These are phyloP conservation scores for Oncorhynchus keta DNA, from an alignment of 2,113 vertebrate species.

Conservation along the genomic window DNA sequence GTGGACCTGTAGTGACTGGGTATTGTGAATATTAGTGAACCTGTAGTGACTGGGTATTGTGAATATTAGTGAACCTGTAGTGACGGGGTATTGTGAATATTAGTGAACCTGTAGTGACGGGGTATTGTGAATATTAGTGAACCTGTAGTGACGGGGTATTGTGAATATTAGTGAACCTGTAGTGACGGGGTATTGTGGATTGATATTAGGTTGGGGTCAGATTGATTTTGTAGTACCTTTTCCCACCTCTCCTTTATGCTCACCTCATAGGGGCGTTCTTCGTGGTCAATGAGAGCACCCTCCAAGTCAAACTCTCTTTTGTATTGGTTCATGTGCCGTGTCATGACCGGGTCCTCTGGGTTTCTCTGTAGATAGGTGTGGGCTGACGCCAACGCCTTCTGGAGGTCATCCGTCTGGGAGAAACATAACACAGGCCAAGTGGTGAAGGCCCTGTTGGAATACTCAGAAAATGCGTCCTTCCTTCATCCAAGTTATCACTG, in stretches of 20 bases:
- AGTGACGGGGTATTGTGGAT: too few species aligned
- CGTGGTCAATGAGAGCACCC: conserved; percentile 79
- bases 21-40: too few species aligned
- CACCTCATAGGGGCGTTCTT: conserved; percentile 82
- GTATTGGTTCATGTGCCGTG: conserved; percentile 80
- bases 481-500: too few species aligned
- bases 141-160: background rate
- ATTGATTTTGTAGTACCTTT: too few species aligned
- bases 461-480: too few species aligned
- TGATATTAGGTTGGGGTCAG: too few species aligned
- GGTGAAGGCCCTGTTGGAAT: too few species aligned
- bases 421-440: background rate
- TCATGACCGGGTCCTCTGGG: conserved; percentile 81
- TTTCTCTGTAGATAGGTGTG: conserved; percentile 89
- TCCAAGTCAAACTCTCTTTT: conserved; percentile 77
- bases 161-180: background rate
- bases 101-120: too few species aligned
- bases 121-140: too few species aligned
- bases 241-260: background rate
- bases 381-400: conserved; percentile 83
- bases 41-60: background rate
- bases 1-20: too few species aligned
- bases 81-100: too few species aligned
- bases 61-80: background rate
- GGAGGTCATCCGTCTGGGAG: conserved; percentile 78